These are phyloP conservation scores for Cyclargus thomasi DNA, from an alignment of 1,140 invertebrate species.

Conservation along the genomic window DNA sequence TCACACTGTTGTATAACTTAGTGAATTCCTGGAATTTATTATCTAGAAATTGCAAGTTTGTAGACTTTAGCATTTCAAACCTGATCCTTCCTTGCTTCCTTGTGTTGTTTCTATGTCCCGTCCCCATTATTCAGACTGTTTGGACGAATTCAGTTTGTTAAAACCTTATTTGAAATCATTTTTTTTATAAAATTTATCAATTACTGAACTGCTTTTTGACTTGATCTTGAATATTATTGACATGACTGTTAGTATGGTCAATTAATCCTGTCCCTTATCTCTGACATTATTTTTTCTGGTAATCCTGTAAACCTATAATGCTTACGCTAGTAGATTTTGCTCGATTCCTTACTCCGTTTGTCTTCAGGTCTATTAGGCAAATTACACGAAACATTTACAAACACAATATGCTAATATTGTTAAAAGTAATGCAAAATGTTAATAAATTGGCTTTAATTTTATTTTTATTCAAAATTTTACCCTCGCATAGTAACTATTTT, in stretches of 20 bases:
- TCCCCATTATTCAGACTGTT: background rate
- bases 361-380: background rate
- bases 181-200: no score
- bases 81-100: background rate
- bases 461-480: background rate
- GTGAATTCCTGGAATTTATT: conserved; percentile 11
- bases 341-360: background rate
- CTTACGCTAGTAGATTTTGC: background rate
- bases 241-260: background rate
- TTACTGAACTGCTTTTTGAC: background rate
- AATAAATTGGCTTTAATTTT: background rate
- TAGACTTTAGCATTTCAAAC: background rate
- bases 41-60: conserved; percentile 10
- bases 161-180: no score
- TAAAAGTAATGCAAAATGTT: background rate
- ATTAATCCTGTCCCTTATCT: background rate
- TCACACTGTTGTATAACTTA: conserved; percentile 27
- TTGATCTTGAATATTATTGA: background rate
- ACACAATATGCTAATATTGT: background rate
- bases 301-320: background rate
- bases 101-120: background rate
- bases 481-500: background rate
- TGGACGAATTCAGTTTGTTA: background rate
- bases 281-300: background rate
- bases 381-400: background rate